Conservation (phyloP, 2,888 invertebrate species). For the Bellardia pandia region DNA sequence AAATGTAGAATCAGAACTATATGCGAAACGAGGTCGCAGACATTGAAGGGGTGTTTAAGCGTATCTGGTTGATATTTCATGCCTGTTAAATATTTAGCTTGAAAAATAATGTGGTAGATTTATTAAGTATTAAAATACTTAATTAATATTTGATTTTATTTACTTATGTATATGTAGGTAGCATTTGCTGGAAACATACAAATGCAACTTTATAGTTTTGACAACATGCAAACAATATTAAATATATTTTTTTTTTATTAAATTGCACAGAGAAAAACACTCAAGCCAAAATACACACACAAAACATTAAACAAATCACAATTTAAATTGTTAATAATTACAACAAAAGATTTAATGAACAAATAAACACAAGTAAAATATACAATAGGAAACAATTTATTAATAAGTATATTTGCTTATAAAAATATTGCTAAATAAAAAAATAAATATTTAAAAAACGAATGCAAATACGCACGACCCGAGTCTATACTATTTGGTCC, state of each 20-base stretch:
- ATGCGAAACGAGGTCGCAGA: too few relatives aligned
- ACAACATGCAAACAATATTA: conserved; percentile 67
- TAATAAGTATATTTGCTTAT: too few relatives aligned
- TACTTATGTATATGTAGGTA: not conserved
- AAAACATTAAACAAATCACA: conserved; percentile 53
- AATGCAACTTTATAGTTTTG: conserved; percentile 17
- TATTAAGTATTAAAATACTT: not conserved
- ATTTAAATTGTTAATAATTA: conserved; percentile 34
- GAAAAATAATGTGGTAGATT: not conserved
- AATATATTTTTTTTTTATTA: conserved; percentile 35
- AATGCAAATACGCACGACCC: not conserved
- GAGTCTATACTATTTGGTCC: too few relatives aligned
- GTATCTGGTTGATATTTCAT: too few relatives aligned
- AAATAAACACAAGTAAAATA: not conserved
- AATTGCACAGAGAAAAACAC: conserved; percentile 28
- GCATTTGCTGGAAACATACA: not conserved
- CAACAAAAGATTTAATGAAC: conserved; percentile 18
- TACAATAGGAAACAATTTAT: not conserved
- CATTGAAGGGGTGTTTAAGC: too few relatives aligned
- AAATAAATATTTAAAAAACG: too few relatives aligned
- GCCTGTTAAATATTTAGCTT: too few relatives aligned
- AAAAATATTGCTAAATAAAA: too few relatives aligned
- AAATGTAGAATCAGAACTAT: too few relatives aligned
- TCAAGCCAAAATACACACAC: conserved; percentile 49
- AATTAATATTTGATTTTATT: not conserved